Base-by-base conservation (phyloP, 2,888 invertebrate genomes). In the Microctonus brassicae region DNA sequence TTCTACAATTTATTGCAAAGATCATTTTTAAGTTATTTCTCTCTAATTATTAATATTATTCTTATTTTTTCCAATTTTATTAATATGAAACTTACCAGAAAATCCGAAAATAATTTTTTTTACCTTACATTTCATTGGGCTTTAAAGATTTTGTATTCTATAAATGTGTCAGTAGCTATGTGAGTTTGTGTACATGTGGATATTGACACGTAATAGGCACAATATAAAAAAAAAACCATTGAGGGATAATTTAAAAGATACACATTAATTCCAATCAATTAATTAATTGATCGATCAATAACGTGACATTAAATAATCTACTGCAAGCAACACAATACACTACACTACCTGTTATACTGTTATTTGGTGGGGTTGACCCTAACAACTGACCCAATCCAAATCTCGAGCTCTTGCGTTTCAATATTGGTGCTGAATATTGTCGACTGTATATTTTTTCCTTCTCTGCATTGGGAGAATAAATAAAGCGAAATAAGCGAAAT, bases 391-490 rank as follows among this genome's bases (percentile, higher is more conserved):
- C 95, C 89, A 96, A 90, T 81, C 96, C 96, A 88, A 97, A 95
- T 81, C 95, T 93, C 76, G 97, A 97, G 79, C 94, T 95, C 90
- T 96, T 97, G 88, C 97, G 91, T 89, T 96, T 96, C 81, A 97
- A 91, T 83, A 97, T 93, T n/a, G 98, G 97, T 58, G 97, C 97
- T 22, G 97, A 97, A 87, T 96, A 95, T 89, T 98, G 98, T 9
- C 98, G 93, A 82, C 92, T 94, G 88, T 95, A 95, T 79, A 94
- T 92, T 88, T 95, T 95, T 88, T 96, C 96, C 87, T 94, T 95
- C 80, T 94, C 94, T 90, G 90, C 86, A 88, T 58, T 29, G 17
- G 20, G 17, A 9, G 17, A 7, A 47, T n/a, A 73, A 75, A 62
- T 39, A 66, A 70, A 63, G 47, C 39, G 47, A 26, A 64, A 11